Evolutionary conservation across 2,797 vertebrate species (phyloP).

Genomic region (Cephalopachus bancanus): DNA sequence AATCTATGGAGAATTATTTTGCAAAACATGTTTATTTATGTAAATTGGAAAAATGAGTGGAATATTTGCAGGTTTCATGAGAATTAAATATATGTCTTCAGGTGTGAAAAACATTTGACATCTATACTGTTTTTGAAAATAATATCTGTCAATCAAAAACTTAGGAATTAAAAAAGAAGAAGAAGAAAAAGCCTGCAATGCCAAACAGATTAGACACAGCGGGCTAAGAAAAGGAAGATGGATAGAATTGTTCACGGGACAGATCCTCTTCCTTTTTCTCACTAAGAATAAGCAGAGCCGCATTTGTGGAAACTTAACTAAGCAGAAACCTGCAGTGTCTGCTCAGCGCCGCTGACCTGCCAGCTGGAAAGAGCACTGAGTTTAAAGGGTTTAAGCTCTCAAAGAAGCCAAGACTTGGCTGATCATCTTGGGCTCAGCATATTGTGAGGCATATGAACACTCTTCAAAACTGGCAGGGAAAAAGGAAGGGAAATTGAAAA

Average conservation of each 20-base stretch:
- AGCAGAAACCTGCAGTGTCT: conserved; percentile 77
- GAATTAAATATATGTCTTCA: conserved; percentile 53
- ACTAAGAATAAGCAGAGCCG: conserved; percentile 60
- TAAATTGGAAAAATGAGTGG: conserved; percentile 74
- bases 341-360: conserved; percentile 74
- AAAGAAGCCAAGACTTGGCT: conserved; percentile 80
- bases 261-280: conserved; percentile 47
- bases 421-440: conserved; percentile 79
- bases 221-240: conserved; percentile 52
- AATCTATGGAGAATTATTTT: conserved; percentile 74
- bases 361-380: conserved; percentile 76
- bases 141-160: conserved; percentile 57
- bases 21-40: conserved; percentile 63
- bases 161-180: neutral
- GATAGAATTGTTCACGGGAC: conserved; percentile 53
- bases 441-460: conserved; percentile 82
- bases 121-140: conserved; percentile 54
- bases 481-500: conserved; percentile 76
- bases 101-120: neutral
- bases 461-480: conserved; percentile 76
- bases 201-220: conserved; percentile 76
- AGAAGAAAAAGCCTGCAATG: neutral
- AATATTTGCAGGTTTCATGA: conserved; percentile 69
- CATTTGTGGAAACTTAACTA: conserved; percentile 81
- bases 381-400: conserved; percentile 79